phyloP scores from a whole-genome alignment of 2,888 invertebrate genomes.

The Resseliella maxima region DNA sequence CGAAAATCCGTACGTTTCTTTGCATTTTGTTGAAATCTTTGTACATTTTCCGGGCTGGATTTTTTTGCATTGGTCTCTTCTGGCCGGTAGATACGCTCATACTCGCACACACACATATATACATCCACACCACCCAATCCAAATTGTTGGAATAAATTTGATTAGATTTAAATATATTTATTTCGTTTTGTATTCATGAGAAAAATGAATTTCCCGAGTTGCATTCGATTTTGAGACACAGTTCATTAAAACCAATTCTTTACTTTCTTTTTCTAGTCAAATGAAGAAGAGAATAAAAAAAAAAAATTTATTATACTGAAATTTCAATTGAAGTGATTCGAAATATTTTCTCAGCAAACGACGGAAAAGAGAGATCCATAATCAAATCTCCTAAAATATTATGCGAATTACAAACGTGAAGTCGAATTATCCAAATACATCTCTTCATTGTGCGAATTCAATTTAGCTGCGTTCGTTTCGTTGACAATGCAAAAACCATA shows the following conservation, averaged over 20 bases:
- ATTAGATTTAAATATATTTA: slow-evolving; percentile 48
- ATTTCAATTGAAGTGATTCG: background rate
- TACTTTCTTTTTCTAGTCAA: no score
- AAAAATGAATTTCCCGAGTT: slow-evolving; percentile 23
- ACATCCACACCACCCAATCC: background rate
- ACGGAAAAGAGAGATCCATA: background rate
- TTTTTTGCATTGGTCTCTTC: background rate
- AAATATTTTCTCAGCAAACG: background rate
- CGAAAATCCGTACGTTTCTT: background rate
- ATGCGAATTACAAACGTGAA: slow-evolving; percentile 48
- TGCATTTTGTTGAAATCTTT: background rate
- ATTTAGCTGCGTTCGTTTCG: background rate
- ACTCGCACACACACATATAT: background rate
- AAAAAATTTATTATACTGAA: background rate
- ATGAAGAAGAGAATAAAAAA: background rate
- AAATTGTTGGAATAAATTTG: slow-evolving; percentile 43
- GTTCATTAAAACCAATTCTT: slow-evolving; percentile 51
- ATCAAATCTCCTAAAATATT: slow-evolving; percentile 48
- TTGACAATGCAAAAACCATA: slow-evolving; percentile 11
- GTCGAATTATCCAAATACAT: slow-evolving; percentile 32
- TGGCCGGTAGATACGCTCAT: background rate
- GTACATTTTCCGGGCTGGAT: background rate
- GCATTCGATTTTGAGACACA: background rate
- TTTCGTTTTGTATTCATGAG: background rate
- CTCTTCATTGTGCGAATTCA: slow-evolving; percentile 34